Evolutionary conservation across 2,797 vertebrate species (phyloP), one percentile per base, ranked within the genome.

Genomic region (Notolabrus celidotus): DNA sequence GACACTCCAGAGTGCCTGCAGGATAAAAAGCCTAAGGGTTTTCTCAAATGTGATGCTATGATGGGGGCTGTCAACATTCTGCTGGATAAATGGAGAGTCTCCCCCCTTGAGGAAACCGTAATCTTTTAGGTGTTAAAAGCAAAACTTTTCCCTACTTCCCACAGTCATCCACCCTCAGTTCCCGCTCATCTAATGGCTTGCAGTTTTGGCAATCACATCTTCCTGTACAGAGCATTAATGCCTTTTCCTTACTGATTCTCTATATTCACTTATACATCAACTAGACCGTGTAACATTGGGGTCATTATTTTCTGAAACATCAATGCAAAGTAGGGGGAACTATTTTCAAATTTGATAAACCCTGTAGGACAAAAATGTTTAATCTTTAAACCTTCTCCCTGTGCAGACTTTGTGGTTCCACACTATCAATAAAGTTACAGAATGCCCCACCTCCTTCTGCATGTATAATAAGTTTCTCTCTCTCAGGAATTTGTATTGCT

Each of bases 1-100:
- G 82, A 90, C 62, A 59, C 36, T 8, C 79, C 16, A 10, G 62
- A 79, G 71, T 7, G 43, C 41, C 45, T 54, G 14, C 41, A 79
- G 79, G 57, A 75, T 63, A 66, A 62, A 67, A 14, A 38, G 49
- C 59, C 34, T 38, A 23, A 20, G 42, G 56, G 43, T 74, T 82
- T 67, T 58, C 47, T 58, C 45, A 43, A 10, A 4, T 39, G 66
- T 62, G 67, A 66, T 20, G 41, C 31, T 39, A 5, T 39, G 36
- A 51, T 65, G 66, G 36, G 69, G 51, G 34, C 43, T 23, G 27
- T 43, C 58, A 19, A 63, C 58, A 4, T 59, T 29, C 22, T 47
- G 38, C 0, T 34, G 64, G 62, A 67, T 45, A 20, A 61, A 74
- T 55, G 47, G 17, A 63, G 36, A 2, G 19, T 57, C 41, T 49